phyloP scores from a whole-genome alignment of 2,797 vertebrate genomes.

The Pogoniulus pusillus region DNA sequence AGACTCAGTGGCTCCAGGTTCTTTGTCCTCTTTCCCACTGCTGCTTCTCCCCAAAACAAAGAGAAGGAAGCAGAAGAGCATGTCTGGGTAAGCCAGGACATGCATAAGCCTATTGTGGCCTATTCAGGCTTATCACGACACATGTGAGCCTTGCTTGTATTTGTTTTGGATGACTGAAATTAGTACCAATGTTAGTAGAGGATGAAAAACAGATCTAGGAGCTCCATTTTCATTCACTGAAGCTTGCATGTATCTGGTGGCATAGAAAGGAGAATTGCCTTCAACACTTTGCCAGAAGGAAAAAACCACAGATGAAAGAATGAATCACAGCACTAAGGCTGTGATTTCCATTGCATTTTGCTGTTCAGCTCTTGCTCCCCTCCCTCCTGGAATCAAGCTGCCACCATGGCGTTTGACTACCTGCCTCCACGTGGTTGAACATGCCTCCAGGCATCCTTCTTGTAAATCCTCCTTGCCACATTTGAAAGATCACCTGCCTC shows the following conservation, averaged over 20 bases:
- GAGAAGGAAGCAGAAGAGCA: too few relatives aligned
- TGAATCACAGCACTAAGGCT: conserved; percentile 45
- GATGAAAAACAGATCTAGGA: not conserved
- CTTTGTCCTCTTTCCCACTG: too few relatives aligned
- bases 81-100: too few relatives aligned
- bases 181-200: not conserved
- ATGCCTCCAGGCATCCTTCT: conserved; percentile 52
- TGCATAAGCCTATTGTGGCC: too few relatives aligned
- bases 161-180: not conserved
- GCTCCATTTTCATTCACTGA: conserved; percentile 13
- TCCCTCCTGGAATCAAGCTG: not conserved
- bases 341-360: conserved; percentile 71
- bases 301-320: conserved; percentile 61
- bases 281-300: conserved; percentile 46
- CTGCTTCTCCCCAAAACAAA: too few relatives aligned
- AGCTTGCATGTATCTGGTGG: conserved; percentile 38
- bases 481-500: conserved; percentile 48
- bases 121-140: too few relatives aligned
- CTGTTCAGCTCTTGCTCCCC: conserved; percentile 42
- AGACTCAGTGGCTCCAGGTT: too few relatives aligned
- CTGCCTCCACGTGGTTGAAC: conserved; percentile 41
- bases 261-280: conserved; percentile 31
- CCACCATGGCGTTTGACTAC: not conserved
- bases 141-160: not conserved
- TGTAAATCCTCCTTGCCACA: not conserved